Conservation (phyloP, 2,113 vertebrate genomes). For the Leptobrachium ailaonicum region DNA sequence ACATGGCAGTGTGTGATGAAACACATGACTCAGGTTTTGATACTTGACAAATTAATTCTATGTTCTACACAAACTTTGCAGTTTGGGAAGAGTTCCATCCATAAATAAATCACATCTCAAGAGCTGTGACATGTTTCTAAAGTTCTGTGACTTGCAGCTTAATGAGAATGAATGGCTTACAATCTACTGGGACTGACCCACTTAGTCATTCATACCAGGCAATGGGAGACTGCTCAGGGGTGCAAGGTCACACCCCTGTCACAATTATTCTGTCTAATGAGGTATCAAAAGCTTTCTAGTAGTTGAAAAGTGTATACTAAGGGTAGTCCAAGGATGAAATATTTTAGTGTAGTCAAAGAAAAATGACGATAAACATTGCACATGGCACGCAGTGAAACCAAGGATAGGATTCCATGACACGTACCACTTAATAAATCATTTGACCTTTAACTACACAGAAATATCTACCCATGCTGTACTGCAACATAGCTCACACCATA, state of each 20-base stretch:
- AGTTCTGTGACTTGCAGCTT: conserved; percentile 49
- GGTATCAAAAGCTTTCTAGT: conserved; percentile 49
- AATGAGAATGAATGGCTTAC: conserved; percentile 60
- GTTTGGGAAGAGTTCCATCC: conserved; percentile 10
- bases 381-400: conserved; percentile 48
- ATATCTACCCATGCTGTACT: conserved; percentile 13
- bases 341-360: conserved; percentile 40
- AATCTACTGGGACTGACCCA: conserved; percentile 54
- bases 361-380: conserved; percentile 53
- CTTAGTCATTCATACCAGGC: conserved; percentile 57
- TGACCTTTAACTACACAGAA: conserved; percentile 56
- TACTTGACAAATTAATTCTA: background rate
- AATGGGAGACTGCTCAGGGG: conserved; percentile 50
- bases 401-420: conserved; percentile 58
- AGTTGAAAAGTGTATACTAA: conserved; percentile 56
- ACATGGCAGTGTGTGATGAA: background rate
- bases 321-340: conserved; percentile 50
- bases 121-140: conserved; percentile 45
- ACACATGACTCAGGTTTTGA: background rate
- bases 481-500: background rate
- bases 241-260: conserved; percentile 56
- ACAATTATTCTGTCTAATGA: conserved; percentile 59
- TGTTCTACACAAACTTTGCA: conserved; percentile 3
- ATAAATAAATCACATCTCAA: conserved; percentile 33
- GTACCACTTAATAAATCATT: conserved; percentile 59